Conservation (phyloP, 2,888 invertebrate species). For the Andrena fulva region DNA sequence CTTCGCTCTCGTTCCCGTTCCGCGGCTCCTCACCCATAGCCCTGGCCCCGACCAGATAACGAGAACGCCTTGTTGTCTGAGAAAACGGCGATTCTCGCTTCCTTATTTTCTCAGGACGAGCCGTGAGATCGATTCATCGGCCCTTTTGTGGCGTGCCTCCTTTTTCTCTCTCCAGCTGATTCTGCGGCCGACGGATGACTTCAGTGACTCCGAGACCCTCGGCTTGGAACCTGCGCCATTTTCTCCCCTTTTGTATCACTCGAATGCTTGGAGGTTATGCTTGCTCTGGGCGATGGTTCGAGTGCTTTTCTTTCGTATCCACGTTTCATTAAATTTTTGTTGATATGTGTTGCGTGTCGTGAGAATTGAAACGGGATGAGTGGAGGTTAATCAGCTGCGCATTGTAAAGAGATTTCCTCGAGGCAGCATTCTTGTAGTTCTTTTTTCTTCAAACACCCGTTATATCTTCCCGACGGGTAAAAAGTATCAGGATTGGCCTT, state of each 20-base stretch:
- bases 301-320: neutral
- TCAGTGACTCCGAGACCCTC: neutral
- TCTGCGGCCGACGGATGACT: constrained; percentile 18
- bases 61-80: constrained; percentile 45
- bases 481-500: too few species aligned
- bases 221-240: neutral
- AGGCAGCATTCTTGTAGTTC: too few species aligned
- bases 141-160: neutral
- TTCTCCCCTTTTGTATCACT: neutral
- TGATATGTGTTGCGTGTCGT: neutral
- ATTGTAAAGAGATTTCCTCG: neutral
- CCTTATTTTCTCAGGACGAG: constrained; percentile 18
- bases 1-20: constrained; percentile 7
- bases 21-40: neutral
- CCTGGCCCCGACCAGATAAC: neutral
- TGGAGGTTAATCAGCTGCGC: neutral
- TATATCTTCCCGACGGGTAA: too few species aligned
- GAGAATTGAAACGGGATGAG: neutral
- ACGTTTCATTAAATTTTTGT: neutral
- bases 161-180: constrained; percentile 12
- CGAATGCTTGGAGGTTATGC: neutral
- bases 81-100: constrained; percentile 39
- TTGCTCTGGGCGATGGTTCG: neutral
- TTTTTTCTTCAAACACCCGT: too few species aligned
- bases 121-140: constrained; percentile 25